phyloP scores from a whole-genome alignment of 2,113 vertebrate genomes.

The Paedocypris sp. region DNA sequence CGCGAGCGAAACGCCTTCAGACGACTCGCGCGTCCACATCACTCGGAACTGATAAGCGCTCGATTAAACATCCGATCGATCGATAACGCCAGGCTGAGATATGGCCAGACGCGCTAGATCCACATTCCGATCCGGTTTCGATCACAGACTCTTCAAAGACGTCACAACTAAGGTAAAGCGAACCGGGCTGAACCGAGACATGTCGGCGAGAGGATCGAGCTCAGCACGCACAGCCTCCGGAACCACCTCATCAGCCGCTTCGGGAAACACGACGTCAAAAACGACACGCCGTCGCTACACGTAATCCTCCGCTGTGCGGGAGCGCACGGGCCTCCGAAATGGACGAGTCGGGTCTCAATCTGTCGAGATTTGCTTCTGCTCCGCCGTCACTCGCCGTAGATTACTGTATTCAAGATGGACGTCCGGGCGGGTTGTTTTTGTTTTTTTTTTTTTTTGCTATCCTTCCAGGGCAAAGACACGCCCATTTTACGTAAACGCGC shows the following conservation, averaged over 20 bases:
- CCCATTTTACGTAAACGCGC: constrained; percentile 4
- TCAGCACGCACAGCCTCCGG: constrained; percentile 23
- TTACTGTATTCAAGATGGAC: constrained; percentile 42
- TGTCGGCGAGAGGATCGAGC: constrained; percentile 2
- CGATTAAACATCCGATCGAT: constrained; percentile 1
- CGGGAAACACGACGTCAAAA: background rate
- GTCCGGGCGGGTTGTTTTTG: constrained; percentile 37
- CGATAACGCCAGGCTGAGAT: background rate
- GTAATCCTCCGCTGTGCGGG: background rate
- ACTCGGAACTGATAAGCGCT: too few relatives aligned
- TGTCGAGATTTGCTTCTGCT: background rate
- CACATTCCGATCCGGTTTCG: constrained; percentile 4
- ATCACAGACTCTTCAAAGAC: too few relatives aligned
- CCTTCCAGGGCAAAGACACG: constrained; percentile 21
- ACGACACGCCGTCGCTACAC: background rate
- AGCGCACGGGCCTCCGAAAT: background rate
- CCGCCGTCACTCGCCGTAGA: constrained; percentile 25
- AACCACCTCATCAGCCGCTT: constrained; percentile 11
- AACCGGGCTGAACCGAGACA: constrained; percentile 12
- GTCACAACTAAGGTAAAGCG: background rate
- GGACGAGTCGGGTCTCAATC: background rate
- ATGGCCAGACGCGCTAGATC: background rate
- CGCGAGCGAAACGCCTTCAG: too few relatives aligned
- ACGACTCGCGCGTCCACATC: too few relatives aligned
- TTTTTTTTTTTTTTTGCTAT: constrained; percentile 37